Percentiles rank a stretch among this genome's conserved stretches.
Conservation (phyloP, 2,113 vertebrate genomes). For the Okapia johnstoni region DNA sequence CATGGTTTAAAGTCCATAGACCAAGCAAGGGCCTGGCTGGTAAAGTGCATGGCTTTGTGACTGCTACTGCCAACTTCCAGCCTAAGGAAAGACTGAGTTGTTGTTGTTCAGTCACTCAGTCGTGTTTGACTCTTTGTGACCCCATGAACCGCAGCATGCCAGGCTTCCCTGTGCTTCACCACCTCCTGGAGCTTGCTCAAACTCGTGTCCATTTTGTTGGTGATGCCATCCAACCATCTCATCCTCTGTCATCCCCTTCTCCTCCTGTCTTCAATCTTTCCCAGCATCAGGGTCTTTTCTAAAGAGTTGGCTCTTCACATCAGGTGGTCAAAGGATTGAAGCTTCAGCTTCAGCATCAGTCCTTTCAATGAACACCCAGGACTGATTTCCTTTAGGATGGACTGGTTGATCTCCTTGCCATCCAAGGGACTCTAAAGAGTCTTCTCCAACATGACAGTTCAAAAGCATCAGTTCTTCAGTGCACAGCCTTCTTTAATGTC, state of each 20-base stretch:
- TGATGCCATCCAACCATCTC: background rate
- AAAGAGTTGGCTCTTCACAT: background rate
- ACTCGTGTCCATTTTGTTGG: background rate
- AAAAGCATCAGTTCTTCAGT: no score
- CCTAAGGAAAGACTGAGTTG: no score
- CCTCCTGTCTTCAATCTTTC: background rate
- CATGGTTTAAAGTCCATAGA: no score
- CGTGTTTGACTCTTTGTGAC: fast-evolving
- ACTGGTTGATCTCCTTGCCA: background rate
- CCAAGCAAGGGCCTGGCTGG: no score
- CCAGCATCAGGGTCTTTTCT: background rate
- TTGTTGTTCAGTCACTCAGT: background rate
- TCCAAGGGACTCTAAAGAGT: background rate
- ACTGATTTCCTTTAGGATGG: background rate
- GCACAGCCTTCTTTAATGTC: no score
- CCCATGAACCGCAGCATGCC: background rate
- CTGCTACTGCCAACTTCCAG: no score
- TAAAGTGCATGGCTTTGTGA: no score
- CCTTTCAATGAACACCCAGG: background rate
- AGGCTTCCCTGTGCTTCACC: background rate
- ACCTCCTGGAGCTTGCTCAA: background rate
- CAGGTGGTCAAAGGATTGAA: background rate
- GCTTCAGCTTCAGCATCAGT: background rate
- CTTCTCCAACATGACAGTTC: background rate
- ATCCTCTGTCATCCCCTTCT: background rate